These are phyloP conservation scores for Vidua macroura DNA, from an alignment of 2,113 vertebrate genomes.

Conservation along the genomic window DNA sequence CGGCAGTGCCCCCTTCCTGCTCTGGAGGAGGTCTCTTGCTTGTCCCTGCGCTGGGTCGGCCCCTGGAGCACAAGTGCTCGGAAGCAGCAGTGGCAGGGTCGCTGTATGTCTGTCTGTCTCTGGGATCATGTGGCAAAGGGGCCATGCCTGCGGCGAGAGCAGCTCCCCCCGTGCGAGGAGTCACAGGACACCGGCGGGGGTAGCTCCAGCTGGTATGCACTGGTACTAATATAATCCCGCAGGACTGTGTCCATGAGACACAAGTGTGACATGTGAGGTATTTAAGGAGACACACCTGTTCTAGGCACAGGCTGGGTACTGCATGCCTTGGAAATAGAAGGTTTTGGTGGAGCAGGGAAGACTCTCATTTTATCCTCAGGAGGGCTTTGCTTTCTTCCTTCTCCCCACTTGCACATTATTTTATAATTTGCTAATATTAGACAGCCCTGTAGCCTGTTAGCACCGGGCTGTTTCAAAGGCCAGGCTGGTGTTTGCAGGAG, in stretches of 20 bases:
- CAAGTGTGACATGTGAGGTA: slow-evolving; percentile 61
- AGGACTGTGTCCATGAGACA: neutral
- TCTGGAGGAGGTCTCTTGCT: neutral
- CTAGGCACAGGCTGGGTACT: neutral
- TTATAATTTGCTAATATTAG: neutral
- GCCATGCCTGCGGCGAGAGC: neutral
- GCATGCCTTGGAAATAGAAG: slow-evolving; percentile 17
- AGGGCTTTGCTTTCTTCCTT: neutral
- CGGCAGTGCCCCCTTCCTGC: neutral
- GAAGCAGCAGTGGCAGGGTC: neutral
- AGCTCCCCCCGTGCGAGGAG: slow-evolving; percentile 22
- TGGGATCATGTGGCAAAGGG: slow-evolving; percentile 2
- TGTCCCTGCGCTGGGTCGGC: neutral
- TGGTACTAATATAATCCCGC: slow-evolving; percentile 58
- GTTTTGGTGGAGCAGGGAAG: neutral
- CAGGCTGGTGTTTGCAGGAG: neutral
- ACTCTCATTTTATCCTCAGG: neutral
- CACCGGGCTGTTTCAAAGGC: neutral
- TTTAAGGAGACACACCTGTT: slow-evolving; percentile 73
- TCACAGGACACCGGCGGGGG: slow-evolving; percentile 49
- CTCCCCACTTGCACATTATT: neutral
- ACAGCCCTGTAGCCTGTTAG: neutral
- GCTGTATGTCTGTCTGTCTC: neutral
- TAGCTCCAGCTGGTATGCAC: slow-evolving; percentile 53
- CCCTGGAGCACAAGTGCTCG: neutral